phyloP scores from a whole-genome alignment of 2,888 invertebrate genomes.

The Dascillus cervinus region DNA sequence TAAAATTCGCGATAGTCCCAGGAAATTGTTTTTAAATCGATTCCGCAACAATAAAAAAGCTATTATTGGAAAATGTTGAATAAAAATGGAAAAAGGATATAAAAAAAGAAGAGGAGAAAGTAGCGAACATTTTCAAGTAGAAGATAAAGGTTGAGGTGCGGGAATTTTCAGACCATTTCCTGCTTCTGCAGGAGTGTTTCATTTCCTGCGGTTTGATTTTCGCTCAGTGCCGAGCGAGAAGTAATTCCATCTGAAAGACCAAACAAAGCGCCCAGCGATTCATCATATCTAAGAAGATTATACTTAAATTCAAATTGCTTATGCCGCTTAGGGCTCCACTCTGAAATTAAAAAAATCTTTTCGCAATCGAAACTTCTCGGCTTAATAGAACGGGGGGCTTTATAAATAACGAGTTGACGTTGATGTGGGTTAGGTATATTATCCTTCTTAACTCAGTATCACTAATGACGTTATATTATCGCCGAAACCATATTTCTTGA shows the following conservation, averaged over 20 bases:
- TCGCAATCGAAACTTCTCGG: too few species aligned
- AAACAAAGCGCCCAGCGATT: conserved; percentile 14
- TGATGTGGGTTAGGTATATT: conserved; percentile 11
- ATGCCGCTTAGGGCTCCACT: background rate
- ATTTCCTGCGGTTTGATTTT: conserved; percentile 34
- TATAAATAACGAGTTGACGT: conserved; percentile 10
- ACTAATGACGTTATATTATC: conserved; percentile 9
- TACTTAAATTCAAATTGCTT: conserved; percentile 12
- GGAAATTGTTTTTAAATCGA: too few species aligned
- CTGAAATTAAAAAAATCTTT: background rate
- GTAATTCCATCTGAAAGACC: conserved; percentile 22
- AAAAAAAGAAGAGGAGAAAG: too few species aligned
- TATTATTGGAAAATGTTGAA: conserved; percentile 19
- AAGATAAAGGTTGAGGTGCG: conserved; percentile 32
- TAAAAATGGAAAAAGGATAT: conserved; percentile 27
- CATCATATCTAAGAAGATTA: conserved; percentile 15
- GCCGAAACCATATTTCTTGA: conserved; percentile 5
- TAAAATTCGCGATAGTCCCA: too few species aligned
- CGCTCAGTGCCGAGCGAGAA: conserved; percentile 25
- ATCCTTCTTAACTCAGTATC: conserved; percentile 8
- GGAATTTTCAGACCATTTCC: conserved; percentile 35
- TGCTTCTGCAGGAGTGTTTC: conserved; percentile 31
- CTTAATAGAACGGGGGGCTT: background rate
- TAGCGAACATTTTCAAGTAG: conserved; percentile 27
- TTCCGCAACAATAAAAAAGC: conserved; percentile 15